A percentile compares a stretch with the other conserved stretches of the same genome.
These are phyloP conservation scores for Psephotus haematonotus DNA, from an alignment of 2,113 vertebrate species.

Conservation along the genomic window DNA sequence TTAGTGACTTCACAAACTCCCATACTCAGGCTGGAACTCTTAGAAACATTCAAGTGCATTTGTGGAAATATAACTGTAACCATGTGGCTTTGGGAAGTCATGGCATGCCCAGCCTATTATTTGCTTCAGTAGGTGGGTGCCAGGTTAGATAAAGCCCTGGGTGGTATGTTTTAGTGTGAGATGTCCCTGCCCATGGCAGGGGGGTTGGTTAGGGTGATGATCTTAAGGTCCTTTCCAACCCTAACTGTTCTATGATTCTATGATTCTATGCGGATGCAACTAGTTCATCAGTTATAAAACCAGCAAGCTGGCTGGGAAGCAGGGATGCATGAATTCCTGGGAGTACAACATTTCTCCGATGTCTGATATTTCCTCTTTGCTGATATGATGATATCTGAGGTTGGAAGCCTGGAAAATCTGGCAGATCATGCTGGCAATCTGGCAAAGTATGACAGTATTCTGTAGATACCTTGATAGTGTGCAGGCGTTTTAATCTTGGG, in stretches of 20 bases:
- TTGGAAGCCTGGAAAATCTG: constrained; percentile 60
- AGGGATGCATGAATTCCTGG: constrained; percentile 7
- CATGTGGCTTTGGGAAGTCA: constrained; percentile 22
- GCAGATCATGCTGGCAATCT: constrained; percentile 36
- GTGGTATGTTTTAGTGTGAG: no score
- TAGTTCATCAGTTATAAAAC: neutral
- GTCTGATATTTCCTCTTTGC: constrained; percentile 56
- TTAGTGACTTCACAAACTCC: neutral
- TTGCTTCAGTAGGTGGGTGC: neutral
- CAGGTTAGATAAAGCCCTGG: no score
- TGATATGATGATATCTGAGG: constrained; percentile 45
- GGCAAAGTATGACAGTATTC: constrained; percentile 20
- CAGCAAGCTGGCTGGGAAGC: constrained; percentile 32
- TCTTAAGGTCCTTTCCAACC: no score
- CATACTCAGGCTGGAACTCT: neutral
- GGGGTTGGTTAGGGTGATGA: no score
- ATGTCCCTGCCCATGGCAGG: no score
- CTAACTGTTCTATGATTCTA: no score
- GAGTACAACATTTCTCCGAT: constrained; percentile 29
- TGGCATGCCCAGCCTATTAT: neutral
- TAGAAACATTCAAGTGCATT: neutral
- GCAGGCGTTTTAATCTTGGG: neutral
- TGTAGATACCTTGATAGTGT: constrained; percentile 15
- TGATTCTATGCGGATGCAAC: neutral
- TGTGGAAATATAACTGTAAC: constrained; percentile 12